Evolutionary conservation across 2,888 invertebrate species (phyloP), one percentile per base, ranked within the genome.

Genomic region (Parnassius glacialis): DNA sequence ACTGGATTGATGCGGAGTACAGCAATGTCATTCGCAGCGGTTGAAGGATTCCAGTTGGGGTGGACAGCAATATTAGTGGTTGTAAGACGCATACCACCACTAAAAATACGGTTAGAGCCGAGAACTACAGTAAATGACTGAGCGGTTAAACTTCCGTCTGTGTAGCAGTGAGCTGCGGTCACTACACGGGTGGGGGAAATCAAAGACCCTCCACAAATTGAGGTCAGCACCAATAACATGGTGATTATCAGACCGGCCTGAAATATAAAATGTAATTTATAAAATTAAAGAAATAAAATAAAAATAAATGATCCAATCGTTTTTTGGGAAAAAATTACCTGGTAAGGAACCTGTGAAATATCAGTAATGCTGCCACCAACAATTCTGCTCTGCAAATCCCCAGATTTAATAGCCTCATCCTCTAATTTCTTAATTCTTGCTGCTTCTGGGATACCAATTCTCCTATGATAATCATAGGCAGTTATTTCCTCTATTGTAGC

Each of bases 131-230:
- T 79, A 59, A 80, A 72, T 5, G 69, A 63, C 25, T 67, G 71
- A 3, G 83, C 84, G 2, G 61, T 70, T 16, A 74, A 7, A 0
- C n/a, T 0, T 2, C 83, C 84, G 44, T 82, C 83, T 7, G 13
- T 10, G 13, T 76, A 55, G 66, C 83, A 83, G 65, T 84, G 84
- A 64, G 84, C 84, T 47, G 84, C 85, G 0, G 83, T 84, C 9
- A 84, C 3, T 1, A 74, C 67, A 1, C 71, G 74, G 47, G 2
- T 76, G 13, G 54, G 0, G 0, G 76, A 72, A 52, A 84, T 68
- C 9, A 85, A 60, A 2, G 76, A 75, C 3, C 71, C 83, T 1
- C 86, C 85, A 64, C 85, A 59, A 10, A 53, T 42, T n/a, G 64
- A 64, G 25, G 44, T 58, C 5, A 54, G 41, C 9, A 61, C 41